A percentile compares a stretch with the other conserved stretches of the same genome.
phyloP scores from a whole-genome alignment of 2,113 vertebrate genomes.

The Heterocephalus glaber region DNA sequence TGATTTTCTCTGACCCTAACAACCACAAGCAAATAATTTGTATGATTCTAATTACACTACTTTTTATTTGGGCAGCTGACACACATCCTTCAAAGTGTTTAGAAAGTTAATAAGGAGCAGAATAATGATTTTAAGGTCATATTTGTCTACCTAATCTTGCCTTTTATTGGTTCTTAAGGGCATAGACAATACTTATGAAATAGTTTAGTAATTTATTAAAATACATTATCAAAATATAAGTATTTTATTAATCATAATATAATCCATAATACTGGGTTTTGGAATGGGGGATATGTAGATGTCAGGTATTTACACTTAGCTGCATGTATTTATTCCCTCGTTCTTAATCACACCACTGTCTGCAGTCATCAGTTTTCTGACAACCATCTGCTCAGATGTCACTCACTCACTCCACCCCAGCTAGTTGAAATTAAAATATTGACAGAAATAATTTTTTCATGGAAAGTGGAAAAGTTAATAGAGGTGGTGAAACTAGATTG shows the following conservation, averaged over 20 bases:
- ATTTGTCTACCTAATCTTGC: slow-evolving; percentile 76
- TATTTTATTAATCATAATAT: slow-evolving; percentile 61
- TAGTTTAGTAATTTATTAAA: slow-evolving; percentile 70
- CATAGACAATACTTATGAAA: slow-evolving; percentile 76
- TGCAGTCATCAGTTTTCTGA: slow-evolving; percentile 84
- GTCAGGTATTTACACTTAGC: slow-evolving; percentile 62
- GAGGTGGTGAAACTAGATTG: slow-evolving; percentile 69
- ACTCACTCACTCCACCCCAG: slow-evolving; percentile 82
- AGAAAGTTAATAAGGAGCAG: slow-evolving; percentile 85
- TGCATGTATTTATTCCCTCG: slow-evolving; percentile 73
- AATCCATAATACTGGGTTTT: slow-evolving; percentile 44
- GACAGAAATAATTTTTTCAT: slow-evolving; percentile 86
- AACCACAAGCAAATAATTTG: slow-evolving; percentile 83
- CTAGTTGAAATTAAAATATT: slow-evolving; percentile 87
- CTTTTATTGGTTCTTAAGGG: slow-evolving; percentile 79
- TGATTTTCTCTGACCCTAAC: slow-evolving; percentile 80
- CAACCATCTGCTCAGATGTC: slow-evolving; percentile 83
- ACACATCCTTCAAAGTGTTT: slow-evolving; percentile 82
- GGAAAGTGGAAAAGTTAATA: slow-evolving; percentile 82
- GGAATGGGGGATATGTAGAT: slow-evolving; percentile 52
- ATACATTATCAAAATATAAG: slow-evolving; percentile 46
- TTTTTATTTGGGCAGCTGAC: slow-evolving; percentile 84
- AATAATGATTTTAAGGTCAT: slow-evolving; percentile 84
- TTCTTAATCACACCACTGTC: slow-evolving; percentile 82
- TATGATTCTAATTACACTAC: slow-evolving; percentile 86